Evolutionary conservation across 1,140 invertebrate species (phyloP).

Genomic region (Metaphire vulgaris): DNA sequence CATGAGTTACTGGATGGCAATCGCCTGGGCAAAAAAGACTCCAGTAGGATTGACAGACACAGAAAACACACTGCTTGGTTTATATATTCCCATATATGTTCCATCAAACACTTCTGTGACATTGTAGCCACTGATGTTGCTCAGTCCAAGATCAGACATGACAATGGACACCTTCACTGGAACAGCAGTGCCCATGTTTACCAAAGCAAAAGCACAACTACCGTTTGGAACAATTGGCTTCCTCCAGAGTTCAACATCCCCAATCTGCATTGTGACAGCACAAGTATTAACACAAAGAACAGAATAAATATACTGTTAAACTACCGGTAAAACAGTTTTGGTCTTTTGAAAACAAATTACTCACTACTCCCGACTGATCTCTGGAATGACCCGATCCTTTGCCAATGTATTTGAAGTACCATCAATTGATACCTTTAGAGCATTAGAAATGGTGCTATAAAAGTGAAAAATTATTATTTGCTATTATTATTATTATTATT

Average conservation of each 20-base stretch:
- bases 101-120: conserved; percentile 61
- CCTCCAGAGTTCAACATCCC: conserved; percentile 36
- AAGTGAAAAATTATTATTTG: no score
- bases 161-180: conserved; percentile 28
- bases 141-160: conserved; percentile 71
- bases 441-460: no score
- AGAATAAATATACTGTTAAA: neutral
- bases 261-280: no score
- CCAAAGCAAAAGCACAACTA: conserved; percentile 37
- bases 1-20: neutral
- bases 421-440: no score
- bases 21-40: conserved; percentile 35
- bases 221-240: conserved; percentile 35
- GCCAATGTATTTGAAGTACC: no score
- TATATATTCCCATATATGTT: conserved; percentile 60
- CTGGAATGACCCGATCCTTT: no score
- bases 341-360: no score
- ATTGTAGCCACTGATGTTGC: conserved; percentile 69
- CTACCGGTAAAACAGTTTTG: neutral
- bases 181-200: conserved; percentile 36
- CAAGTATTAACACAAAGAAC: neutral
- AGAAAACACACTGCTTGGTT: conserved; percentile 77
- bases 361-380: no score
- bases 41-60: conserved; percentile 90
- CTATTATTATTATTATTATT: no score